Base-by-base conservation (phyloP, 2,888 invertebrate genomes). In the Cataglyphis livida region DNA sequence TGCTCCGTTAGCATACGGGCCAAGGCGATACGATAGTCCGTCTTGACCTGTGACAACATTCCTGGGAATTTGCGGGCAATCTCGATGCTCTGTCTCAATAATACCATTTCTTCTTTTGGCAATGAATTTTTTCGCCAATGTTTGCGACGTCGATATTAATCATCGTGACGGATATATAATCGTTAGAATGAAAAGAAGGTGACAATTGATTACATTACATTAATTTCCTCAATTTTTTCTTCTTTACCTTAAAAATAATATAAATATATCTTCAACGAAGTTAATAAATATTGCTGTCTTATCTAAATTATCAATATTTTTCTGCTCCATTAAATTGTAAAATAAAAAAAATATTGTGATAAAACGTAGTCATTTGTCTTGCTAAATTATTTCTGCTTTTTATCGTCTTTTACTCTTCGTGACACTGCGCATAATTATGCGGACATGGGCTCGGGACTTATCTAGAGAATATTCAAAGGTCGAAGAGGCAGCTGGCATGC, bases 21-120 rank as follows among this genome's bases (percentile, higher is more conserved):
- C 59, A 25, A 54, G 48, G 54, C 68, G 38, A 70, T 59, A 71
- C 25, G 82, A 87, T 83, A 75, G 68, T 61, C 18, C 32, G 25
- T 41, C 86, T 70, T 74, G 88, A 91, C 88, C 90, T 89, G 61
- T 64, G 89, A 83, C 85, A 90, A 89, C 84, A 81, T 89, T 86
- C 85, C 62, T 59, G 59, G 38, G 71, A 84, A 88, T 85, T 88
- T 68, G 78, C 79, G 51, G 64, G 71, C 61, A 83, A 82, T 79
- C 66, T 76, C n/a, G 59, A 62, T 51, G 41, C 9, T 38, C 41
- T 41, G 79, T 86, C 84, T 10, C n/a, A 28, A 73, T 44, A 35
- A 75, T 44, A 28, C 18, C 35, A 18, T 71, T 57, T 79, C 44
- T 78, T 65, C 44, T 68, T 48, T 64, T 3, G 18, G 5, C 4